phyloP scores from a whole-genome alignment of 1,140 invertebrate species.

The Halictus rubicundus region DNA sequence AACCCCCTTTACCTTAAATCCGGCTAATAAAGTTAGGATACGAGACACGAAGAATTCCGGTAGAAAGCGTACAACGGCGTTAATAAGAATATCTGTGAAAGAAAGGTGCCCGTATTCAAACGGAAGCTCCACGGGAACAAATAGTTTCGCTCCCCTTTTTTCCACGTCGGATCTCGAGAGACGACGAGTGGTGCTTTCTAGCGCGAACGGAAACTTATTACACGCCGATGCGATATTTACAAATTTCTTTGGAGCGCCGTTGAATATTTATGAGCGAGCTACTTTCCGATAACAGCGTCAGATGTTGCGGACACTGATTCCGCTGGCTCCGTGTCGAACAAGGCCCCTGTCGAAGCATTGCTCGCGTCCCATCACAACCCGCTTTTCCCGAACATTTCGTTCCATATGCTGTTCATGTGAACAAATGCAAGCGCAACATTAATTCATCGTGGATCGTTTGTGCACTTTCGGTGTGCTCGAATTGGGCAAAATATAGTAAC shows the following conservation, averaged over 20 bases:
- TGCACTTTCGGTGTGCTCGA: too few relatives aligned
- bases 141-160: not conserved
- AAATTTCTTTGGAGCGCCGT: not conserved
- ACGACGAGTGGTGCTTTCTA: too few relatives aligned
- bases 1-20: not conserved
- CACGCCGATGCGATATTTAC: not conserved
- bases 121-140: not conserved
- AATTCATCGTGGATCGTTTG: not conserved
- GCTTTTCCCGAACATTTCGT: not conserved
- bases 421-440: too few relatives aligned
- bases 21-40: not conserved
- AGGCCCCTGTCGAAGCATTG: not conserved
- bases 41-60: not conserved
- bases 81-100: not conserved
- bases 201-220: not conserved
- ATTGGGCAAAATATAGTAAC: too few relatives aligned
- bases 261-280: not conserved
- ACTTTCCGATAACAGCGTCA: not conserved
- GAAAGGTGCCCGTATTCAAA: not conserved
- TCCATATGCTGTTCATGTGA: not conserved
- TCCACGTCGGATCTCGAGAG: not conserved
- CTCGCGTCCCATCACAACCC: not conserved
- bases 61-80: not conserved
- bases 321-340: not conserved
- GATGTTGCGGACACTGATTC: not conserved